phyloP scores from a whole-genome alignment of 2,113 vertebrate species.

The Thomomys bottae region DNA sequence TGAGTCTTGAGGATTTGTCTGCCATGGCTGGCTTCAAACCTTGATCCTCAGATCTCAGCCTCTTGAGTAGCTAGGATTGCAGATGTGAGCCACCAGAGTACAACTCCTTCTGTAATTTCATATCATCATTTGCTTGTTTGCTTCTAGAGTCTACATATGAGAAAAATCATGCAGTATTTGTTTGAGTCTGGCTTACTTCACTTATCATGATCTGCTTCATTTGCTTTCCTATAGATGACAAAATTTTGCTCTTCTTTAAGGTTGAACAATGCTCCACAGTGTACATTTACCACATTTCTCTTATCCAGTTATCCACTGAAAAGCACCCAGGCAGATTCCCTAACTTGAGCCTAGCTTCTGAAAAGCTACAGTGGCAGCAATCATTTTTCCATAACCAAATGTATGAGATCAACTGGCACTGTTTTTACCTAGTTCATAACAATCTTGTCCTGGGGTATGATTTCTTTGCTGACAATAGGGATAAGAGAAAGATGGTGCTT shows the following conservation, averaged over 20 bases:
- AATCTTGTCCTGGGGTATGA: neutral
- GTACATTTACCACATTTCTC: neutral
- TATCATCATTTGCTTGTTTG: neutral
- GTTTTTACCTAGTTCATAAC: conserved; percentile 5
- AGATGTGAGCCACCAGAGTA: too few species aligned
- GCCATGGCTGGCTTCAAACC: too few species aligned
- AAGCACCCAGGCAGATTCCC: neutral
- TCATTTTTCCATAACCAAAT: neutral
- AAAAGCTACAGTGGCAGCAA: neutral
- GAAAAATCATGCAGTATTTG: neutral
- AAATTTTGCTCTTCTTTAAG: neutral
- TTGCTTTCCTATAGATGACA: neutral
- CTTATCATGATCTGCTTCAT: neutral
- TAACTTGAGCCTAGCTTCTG: neutral
- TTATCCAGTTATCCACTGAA: neutral
- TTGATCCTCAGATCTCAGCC: too few species aligned
- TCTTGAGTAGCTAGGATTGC: too few species aligned
- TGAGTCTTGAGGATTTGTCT: too few species aligned
- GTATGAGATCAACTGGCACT: neutral
- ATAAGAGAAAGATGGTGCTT: neutral
- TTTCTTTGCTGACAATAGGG: conserved; percentile 12
- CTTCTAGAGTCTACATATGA: neutral
- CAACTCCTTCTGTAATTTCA: neutral
- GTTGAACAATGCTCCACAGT: neutral
- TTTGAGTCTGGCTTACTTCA: neutral